Evolutionary conservation across 2,113 vertebrate genomes (phyloP).

Genomic region (Peromyscus polionotus): DNA sequence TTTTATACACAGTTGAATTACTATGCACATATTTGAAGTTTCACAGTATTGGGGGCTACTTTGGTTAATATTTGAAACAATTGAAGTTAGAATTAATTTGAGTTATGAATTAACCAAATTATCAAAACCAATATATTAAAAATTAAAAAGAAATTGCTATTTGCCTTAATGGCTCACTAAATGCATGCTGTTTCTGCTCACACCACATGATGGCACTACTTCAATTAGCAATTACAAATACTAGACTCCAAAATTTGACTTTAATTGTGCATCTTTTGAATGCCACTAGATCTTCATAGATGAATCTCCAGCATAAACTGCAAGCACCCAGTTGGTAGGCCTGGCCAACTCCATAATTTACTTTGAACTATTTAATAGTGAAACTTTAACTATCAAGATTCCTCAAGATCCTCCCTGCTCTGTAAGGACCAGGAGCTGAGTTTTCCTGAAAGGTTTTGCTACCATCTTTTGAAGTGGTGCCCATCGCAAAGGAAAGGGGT

Average conservation of each 20-base stretch:
- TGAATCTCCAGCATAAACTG: not conserved
- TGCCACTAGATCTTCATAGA: not conserved
- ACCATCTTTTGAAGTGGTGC: not conserved
- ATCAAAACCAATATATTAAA: not conserved
- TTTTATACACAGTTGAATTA: conserved; percentile 36
- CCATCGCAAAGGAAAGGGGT: not conserved
- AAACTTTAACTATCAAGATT: not conserved
- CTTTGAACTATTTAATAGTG: not conserved
- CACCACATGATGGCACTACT: conserved; percentile 66
- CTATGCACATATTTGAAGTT: conserved; percentile 7
- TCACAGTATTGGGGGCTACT: not conserved
- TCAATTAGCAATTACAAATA: conserved; percentile 26
- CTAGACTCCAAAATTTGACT: not conserved
- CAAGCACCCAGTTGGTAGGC: not conserved
- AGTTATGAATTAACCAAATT: not conserved
- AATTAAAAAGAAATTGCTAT: not conserved
- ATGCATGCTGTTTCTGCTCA: conserved; percentile 17
- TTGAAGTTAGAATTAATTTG: not conserved
- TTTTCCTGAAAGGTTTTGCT: not conserved
- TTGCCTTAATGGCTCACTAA: not conserved
- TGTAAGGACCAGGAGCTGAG: not conserved
- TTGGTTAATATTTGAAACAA: conserved; percentile 5
- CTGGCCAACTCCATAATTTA: not conserved
- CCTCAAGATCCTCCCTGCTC: too few species aligned
- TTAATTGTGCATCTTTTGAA: not conserved